Conservation (phyloP, 2,113 vertebrate genomes). For the Meles meles region DNA sequence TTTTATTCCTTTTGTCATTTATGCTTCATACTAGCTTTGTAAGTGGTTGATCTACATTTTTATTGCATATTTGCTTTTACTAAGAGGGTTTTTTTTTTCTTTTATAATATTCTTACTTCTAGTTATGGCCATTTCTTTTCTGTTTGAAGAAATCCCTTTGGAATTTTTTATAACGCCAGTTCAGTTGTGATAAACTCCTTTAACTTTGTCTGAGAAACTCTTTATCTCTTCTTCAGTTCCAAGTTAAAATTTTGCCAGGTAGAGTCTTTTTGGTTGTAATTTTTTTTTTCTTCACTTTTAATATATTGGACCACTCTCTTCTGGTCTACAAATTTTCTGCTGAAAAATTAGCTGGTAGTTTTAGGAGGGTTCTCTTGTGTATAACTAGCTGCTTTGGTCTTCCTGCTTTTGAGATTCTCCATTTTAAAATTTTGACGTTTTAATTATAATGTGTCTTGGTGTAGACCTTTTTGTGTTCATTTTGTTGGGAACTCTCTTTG, state of each 20-base stretch:
- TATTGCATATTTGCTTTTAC: background rate
- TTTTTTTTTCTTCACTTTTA: background rate
- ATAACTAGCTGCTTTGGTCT: background rate
- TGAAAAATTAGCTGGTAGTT: background rate
- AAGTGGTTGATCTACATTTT: background rate
- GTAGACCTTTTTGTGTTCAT: background rate
- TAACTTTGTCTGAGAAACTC: background rate
- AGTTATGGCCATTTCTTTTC: background rate
- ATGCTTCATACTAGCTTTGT: background rate
- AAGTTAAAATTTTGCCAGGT: background rate
- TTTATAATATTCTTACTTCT: background rate
- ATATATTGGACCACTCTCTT: background rate
- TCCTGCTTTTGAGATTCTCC: background rate
- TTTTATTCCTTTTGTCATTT: background rate
- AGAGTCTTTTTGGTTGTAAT: background rate
- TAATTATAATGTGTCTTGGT: background rate
- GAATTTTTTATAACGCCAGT: background rate
- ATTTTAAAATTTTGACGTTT: background rate
- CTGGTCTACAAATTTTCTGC: background rate
- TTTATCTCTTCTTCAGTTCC: background rate
- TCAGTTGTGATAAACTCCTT: background rate
- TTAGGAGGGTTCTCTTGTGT: background rate
- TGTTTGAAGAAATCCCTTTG: background rate
- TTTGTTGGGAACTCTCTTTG: background rate
- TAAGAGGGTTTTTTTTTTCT: background rate